Base-by-base conservation (phyloP, 2,113 vertebrate genomes). In the Paradoxurus hermaphroditus region DNA sequence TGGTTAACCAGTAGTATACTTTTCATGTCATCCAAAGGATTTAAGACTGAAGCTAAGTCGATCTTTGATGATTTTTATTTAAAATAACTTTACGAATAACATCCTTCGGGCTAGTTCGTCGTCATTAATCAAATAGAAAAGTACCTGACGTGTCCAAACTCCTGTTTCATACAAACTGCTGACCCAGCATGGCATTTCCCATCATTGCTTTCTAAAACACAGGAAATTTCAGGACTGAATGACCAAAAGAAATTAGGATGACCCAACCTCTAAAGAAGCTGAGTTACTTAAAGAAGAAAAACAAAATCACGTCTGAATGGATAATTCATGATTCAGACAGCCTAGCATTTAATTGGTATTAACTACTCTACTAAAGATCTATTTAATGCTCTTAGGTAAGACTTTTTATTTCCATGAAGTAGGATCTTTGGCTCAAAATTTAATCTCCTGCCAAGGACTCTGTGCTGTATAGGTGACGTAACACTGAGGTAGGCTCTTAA, bases 381-480 rank as follows among this genome's bases (percentile, higher is more conserved):
- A 88, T 79, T 95, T 97, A 97, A 97, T 96, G 94, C 81, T 98
- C 90, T 98, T 96, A 98, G 96, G 92, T 92, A 97, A 97, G 96
- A 97, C 91, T 68, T 97, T 95, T 97, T 97, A 96, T 96, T 95
- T 92, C 91, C 77, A 96, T 89, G 92, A 97, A 97, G 98, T 98
- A 97, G 88, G 97, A 98, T 97, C 96, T 97, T 97, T 97, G 95
- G 87, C 79, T 96, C 90, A 94, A 96, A 98, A 98, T 97, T 92
- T 88, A 98, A 98, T 98, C 96, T 97, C 84, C 82, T 97, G 90
- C 85, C 51, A 78, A 92, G 49, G 85, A 96, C 92, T 88, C 77
- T 81, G 90, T 25, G 59, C 88, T 95, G 31, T 70, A 59, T 67
- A 89, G 96, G 87, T 98, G 97, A 98, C 53, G 94, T 98, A 97